Evolutionary conservation across 2,888 invertebrate species (phyloP).

Genomic region (Apocheima hispidaria): DNA sequence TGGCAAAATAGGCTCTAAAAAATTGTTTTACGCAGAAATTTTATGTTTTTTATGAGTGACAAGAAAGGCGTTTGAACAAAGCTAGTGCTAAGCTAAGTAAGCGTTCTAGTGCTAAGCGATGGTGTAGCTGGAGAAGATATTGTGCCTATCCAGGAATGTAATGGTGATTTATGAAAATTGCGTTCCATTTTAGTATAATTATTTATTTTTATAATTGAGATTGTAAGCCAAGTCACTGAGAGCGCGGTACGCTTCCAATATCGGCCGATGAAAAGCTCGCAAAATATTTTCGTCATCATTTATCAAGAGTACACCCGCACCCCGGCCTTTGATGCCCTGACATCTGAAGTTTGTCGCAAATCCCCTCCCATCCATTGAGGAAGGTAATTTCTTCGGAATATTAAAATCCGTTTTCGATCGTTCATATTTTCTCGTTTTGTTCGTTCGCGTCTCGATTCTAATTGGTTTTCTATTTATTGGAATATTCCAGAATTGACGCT

Average conservation of each 20-base stretch:
- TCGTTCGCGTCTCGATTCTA: slow-evolving; percentile 32
- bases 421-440: slow-evolving; percentile 35
- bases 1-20: too few relatives aligned
- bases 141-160: too few relatives aligned
- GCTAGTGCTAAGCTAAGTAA: too few relatives aligned
- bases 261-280: slow-evolving; percentile 41
- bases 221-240: background rate
- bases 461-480: slow-evolving; percentile 39
- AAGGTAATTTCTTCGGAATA: slow-evolving; percentile 58
- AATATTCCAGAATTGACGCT: slow-evolving; percentile 26
- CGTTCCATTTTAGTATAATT: too few relatives aligned
- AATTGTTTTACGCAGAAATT: too few relatives aligned
- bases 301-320: slow-evolving; percentile 55
- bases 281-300: slow-evolving; percentile 58
- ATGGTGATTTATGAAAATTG: too few relatives aligned
- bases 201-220: background rate
- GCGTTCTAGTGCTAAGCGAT: too few relatives aligned
- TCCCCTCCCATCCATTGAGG: slow-evolving; percentile 42
- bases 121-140: too few relatives aligned
- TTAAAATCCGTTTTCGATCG: slow-evolving; percentile 34
- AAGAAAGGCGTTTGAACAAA: too few relatives aligned
- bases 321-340: slow-evolving; percentile 50
- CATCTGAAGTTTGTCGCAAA: slow-evolving; percentile 50
- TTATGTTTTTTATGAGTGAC: too few relatives aligned
- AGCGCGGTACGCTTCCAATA: slow-evolving; percentile 13